Evolutionary conservation across 2,797 vertebrate genomes (phyloP).

Genomic region (Thunnus albacares): DNA sequence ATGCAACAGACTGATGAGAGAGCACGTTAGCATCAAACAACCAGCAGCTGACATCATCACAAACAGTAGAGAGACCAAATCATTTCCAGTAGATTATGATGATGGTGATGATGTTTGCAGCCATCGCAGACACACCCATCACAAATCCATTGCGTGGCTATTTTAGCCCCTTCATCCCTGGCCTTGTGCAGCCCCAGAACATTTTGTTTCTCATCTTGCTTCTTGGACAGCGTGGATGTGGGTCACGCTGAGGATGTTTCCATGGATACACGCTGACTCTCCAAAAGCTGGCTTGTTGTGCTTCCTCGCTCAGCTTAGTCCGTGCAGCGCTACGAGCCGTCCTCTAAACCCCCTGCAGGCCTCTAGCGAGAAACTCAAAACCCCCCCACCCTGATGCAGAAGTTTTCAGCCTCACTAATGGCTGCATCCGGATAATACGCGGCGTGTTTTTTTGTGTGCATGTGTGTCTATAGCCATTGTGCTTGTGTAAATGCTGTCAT

Average conservation of each 20-base stretch:
- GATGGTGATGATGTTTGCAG: constrained; percentile 8
- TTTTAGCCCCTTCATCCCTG: constrained; percentile 6
- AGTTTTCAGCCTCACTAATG: constrained; percentile 10
- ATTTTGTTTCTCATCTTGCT: constrained; percentile 65
- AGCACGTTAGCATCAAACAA: not conserved
- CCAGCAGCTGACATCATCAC: not conserved
- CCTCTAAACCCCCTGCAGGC: constrained; percentile 4
- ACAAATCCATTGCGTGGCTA: constrained; percentile 23
- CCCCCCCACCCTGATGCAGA: not conserved
- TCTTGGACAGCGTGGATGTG: constrained; percentile 72
- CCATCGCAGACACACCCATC: constrained; percentile 36
- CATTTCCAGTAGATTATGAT: not conserved
- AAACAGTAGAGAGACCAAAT: not conserved
- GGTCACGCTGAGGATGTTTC: constrained; percentile 75
- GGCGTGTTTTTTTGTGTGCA: constrained; percentile 35
- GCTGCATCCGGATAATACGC: constrained; percentile 15
- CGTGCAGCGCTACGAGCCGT: constrained; percentile 11
- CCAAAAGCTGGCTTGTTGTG: constrained; percentile 57
- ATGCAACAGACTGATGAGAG: constrained; percentile 5
- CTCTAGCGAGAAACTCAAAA: not conserved
- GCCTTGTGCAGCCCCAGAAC: constrained; percentile 46
- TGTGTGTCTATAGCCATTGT: constrained; percentile 39
- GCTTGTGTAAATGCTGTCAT: constrained; percentile 37
- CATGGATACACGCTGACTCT: constrained; percentile 73
- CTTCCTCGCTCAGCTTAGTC: constrained; percentile 40